Percentiles rank a stretch among this genome's conserved stretches.
Conservation (phyloP, 2,797 vertebrate species). For the Sebastes steindachneri region DNA sequence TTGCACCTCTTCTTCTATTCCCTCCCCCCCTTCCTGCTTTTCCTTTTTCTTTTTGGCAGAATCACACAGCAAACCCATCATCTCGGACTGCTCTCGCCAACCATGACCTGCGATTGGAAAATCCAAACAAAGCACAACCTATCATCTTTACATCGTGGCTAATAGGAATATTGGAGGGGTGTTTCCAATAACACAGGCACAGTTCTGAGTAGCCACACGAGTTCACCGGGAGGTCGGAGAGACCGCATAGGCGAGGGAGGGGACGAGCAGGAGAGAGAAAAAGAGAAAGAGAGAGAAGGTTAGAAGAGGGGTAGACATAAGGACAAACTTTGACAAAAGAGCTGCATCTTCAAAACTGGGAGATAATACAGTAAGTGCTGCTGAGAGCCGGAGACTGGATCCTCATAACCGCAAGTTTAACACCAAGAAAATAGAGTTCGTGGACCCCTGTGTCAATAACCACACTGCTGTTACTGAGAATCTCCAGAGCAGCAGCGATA, state of each 20-base stretch:
- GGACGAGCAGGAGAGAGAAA: slow-evolving; percentile 1
- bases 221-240: slow-evolving; percentile 75
- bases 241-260: slow-evolving; percentile 48
- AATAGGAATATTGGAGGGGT: slow-evolving; percentile 68
- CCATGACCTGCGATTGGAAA: slow-evolving; percentile 68
- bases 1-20: slow-evolving; percentile 4
- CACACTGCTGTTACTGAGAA: slow-evolving; percentile 15
- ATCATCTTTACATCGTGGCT: slow-evolving; percentile 77
- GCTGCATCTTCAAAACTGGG: slow-evolving; percentile 12
- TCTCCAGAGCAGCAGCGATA: slow-evolving; percentile 26
- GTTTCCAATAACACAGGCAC: slow-evolving; percentile 78
- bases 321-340: slow-evolving; percentile 18
- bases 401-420: slow-evolving; percentile 3
- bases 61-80: slow-evolving; percentile 53
- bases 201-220: slow-evolving; percentile 49
- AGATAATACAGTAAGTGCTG: slow-evolving; percentile 18
- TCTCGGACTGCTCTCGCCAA: slow-evolving; percentile 50
- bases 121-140: slow-evolving; percentile 74
- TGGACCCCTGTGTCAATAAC: slow-evolving; percentile 43
- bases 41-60: slow-evolving; percentile 33
- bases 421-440: slow-evolving; percentile 39
- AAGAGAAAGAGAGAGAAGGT: slow-evolving; percentile 5
- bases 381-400: slow-evolving; percentile 22
- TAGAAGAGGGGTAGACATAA: slow-evolving; percentile 5
- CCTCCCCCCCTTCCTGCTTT: background rate